Evolutionary conservation across 2,797 vertebrate genomes (phyloP).

Genomic region (Pangasius krempfi): DNA sequence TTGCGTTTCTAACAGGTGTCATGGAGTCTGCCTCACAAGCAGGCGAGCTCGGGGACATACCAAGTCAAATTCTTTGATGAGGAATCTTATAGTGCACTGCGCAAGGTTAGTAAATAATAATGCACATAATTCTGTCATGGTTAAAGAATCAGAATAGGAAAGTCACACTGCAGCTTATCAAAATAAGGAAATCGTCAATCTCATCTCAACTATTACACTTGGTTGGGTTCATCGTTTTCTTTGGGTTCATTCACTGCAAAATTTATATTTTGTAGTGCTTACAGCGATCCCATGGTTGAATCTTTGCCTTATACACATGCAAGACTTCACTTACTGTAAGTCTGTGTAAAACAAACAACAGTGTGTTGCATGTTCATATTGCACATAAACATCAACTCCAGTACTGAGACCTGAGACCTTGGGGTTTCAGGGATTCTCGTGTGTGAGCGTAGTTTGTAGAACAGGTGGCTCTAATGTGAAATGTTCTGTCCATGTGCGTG

Average conservation of each 20-base stretch:
- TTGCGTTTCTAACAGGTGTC: constrained; percentile 77
- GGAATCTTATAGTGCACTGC: constrained; percentile 88
- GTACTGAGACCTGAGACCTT: background rate
- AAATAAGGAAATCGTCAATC: background rate
- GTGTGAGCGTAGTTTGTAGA: background rate
- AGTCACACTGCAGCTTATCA: background rate
- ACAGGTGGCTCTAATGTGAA: background rate
- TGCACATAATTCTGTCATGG: background rate
- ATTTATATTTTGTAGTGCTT: background rate
- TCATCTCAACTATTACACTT: too few relatives aligned
- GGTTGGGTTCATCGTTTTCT: background rate
- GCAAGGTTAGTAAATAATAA: constrained; percentile 75
- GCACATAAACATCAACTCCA: background rate
- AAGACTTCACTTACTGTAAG: background rate
- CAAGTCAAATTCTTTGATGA: constrained; percentile 93
- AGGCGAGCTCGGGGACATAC: constrained; percentile 86
- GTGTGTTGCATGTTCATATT: background rate
- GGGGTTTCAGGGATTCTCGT: background rate
- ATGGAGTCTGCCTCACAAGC: constrained; percentile 90
- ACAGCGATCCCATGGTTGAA: background rate
- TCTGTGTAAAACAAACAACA: background rate
- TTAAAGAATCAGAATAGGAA: background rate
- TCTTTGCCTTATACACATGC: background rate
- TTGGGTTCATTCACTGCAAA: background rate
- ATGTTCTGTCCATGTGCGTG: background rate